A percentile compares a stretch with the other conserved stretches of the same genome.
Conservation (phyloP, 1,140 invertebrate species). For the Venturia canescens region DNA sequence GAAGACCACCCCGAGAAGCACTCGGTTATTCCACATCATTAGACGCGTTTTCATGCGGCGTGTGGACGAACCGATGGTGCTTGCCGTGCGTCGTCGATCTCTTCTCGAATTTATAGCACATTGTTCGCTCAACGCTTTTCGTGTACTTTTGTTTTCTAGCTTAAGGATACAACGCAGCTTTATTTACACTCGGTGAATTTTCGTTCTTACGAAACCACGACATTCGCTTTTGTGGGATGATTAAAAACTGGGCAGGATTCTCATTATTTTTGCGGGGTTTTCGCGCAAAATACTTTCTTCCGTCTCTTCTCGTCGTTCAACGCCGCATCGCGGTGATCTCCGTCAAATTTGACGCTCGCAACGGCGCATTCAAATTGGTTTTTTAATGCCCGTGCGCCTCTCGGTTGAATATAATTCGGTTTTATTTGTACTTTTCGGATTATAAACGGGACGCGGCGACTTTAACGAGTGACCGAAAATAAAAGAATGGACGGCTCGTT, state of each 20-base stretch:
- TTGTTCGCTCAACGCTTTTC: background rate
- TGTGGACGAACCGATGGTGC: background rate
- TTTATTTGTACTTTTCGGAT: background rate
- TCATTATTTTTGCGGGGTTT: background rate
- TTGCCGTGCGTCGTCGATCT: background rate
- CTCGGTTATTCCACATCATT: constrained; percentile 8
- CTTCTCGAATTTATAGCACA: background rate
- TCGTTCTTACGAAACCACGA: background rate
- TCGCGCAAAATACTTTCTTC: background rate
- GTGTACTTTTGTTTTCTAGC: background rate
- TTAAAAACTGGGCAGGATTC: background rate
- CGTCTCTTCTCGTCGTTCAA: too few species aligned
- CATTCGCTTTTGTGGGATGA: background rate
- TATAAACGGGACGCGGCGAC: too few species aligned
- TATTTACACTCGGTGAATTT: background rate
- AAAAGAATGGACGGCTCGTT: background rate
- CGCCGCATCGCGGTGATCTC: too few species aligned
- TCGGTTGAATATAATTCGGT: background rate
- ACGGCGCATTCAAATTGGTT: background rate
- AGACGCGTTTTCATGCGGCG: background rate
- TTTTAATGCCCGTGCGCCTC: background rate
- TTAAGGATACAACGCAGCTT: background rate
- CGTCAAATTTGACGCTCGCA: too few species aligned
- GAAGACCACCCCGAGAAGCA: background rate
- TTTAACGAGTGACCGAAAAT: background rate